These are phyloP conservation scores for Biston stratarius DNA, from an alignment of 2,888 invertebrate species.

Conservation along the genomic window DNA sequence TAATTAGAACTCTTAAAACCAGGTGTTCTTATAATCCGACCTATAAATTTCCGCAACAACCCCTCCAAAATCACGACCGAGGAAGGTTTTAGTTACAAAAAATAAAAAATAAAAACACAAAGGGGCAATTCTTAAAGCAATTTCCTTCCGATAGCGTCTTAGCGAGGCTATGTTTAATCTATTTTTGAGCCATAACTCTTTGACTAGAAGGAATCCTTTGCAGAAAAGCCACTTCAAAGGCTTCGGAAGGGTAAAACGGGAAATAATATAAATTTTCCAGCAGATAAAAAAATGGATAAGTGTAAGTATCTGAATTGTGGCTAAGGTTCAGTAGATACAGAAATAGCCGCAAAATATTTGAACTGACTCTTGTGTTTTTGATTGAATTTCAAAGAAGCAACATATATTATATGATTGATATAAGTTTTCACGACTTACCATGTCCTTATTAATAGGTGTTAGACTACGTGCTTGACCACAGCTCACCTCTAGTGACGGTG, in stretches of 20 bases:
- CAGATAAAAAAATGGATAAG: conserved; percentile 33
- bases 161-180: conserved; percentile 41
- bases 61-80: conserved; percentile 26
- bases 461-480: too few relatives aligned
- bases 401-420: too few relatives aligned
- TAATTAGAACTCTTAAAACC: conserved; percentile 27
- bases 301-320: neutral
- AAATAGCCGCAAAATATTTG: neutral
- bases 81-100: conserved; percentile 38
- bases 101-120: conserved; percentile 46
- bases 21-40: conserved; percentile 28
- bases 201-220: conserved; percentile 47
- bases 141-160: conserved; percentile 48
- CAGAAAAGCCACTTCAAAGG: conserved; percentile 44
- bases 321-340: conserved; percentile 6
- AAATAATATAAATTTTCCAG: conserved; percentile 46
- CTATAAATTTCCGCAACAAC: conserved; percentile 30
- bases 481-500: too few relatives aligned
- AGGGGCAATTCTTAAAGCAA: conserved; percentile 48
- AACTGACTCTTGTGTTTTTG: too few relatives aligned
- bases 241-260: conserved; percentile 44
- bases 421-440: too few relatives aligned
- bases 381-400: too few relatives aligned
- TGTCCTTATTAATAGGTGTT: too few relatives aligned
- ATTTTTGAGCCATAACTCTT: conserved; percentile 49